Conservation (phyloP, 2,113 vertebrate genomes). For the Chiloscyllium plagiosum region DNA sequence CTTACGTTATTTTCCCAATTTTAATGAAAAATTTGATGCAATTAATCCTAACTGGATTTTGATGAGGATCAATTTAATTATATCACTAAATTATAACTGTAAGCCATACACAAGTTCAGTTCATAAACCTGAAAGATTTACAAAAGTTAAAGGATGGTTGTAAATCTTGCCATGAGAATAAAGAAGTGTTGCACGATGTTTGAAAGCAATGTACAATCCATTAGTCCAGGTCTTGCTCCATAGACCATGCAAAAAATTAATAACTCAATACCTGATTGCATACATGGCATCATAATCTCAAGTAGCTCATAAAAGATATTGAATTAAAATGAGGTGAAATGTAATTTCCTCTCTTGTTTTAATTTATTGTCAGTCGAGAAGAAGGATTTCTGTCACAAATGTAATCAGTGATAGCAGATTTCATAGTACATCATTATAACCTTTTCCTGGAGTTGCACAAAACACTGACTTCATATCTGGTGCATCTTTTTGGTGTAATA, state of each 20-base stretch:
- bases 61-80: not conserved
- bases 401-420: not conserved
- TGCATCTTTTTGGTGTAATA: not conserved
- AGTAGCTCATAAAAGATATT: conserved; percentile 10
- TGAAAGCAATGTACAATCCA: not conserved
- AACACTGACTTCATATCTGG: not conserved
- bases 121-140: conserved; percentile 8
- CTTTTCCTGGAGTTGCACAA: not conserved
- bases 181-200: conserved; percentile 5
- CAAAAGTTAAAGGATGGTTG: conserved; percentile 7
- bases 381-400: not conserved
- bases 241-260: conserved; percentile 30
- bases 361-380: conserved; percentile 23
- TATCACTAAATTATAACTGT: not conserved
- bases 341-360: not conserved
- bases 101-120: not conserved
- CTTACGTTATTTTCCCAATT: not conserved
- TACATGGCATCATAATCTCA: conserved; percentile 2
- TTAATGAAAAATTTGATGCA: not conserved
- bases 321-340: conserved; percentile 29
- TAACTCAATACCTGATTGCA: conserved; percentile 32
- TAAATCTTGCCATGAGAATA: conserved; percentile 28
- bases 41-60: not conserved
- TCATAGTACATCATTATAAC: not conserved
- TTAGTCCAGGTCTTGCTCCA: conserved; percentile 8